Base-by-base conservation (phyloP, 1,140 invertebrate genomes). In the Pissodes strobi region DNA sequence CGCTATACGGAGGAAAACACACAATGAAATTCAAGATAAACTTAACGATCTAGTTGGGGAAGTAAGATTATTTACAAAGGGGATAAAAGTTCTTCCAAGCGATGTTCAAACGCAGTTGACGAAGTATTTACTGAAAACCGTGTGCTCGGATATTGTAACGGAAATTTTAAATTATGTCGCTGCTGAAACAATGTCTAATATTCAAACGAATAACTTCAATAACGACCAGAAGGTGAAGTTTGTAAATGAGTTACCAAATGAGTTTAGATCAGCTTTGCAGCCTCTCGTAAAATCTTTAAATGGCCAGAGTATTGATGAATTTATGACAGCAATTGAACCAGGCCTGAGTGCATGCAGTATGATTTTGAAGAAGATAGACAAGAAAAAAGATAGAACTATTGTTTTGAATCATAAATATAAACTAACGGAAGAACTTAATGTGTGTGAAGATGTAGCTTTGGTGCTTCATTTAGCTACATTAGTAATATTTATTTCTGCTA, bases 311-410 rank as follows among this genome's bases (percentile, higher is more conserved):
- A 73, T 87, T 58, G 93, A 95, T 30, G 88, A 92, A 2, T 97
- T 96, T 78, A 84, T 91, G 59, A 81, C 83, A 64, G 79, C 83
- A 6, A 79, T 90, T 49, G 93, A 96, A 72, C 76, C 82, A 5
- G 86, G 89, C 9, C 81, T 95, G 65, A 80, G 84, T 23, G 81
- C 83, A 64, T 90, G 92, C 74, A 91, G 92, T 67, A 88, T 97
- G 80, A 85, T 94, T 63, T 78, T 94, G 34, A 93, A 90, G 69
- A 97, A 96, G 80, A 85, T 87, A 59, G 92, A 95, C 76, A 93
- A 93, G 72, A 94, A 92, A 73, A 92, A 91, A 74, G 92, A 95
- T 80, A 87, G 86, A 64, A 80, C 85, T 17, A 75, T 93, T 17
- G 82, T 95, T 58, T 79, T 88, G 43, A 88, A 86, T 59, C 92